Conservation (phyloP, 2,888 invertebrate genomes). For the Spialia ferax region DNA sequence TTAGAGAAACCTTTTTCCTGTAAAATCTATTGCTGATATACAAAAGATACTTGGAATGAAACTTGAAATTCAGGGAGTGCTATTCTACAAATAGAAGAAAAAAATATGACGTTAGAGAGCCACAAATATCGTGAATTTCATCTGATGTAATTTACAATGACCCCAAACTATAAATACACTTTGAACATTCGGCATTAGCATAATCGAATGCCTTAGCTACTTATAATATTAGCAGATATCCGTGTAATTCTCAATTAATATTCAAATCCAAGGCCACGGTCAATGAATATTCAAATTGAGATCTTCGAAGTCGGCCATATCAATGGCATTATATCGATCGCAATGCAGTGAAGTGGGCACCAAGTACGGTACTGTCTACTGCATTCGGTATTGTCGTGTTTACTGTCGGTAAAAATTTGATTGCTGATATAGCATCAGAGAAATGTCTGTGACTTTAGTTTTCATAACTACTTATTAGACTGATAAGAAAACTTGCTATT, state of each 20-base stretch:
- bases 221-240: slow-evolving; percentile 9
- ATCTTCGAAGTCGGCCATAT: slow-evolving; percentile 53
- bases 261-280: slow-evolving; percentile 39
- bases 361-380: slow-evolving; percentile 49
- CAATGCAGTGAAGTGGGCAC: slow-evolving; percentile 56
- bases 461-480: background rate
- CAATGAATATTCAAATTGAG: slow-evolving; percentile 54
- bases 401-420: background rate
- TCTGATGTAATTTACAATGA: background rate
- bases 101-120: background rate
- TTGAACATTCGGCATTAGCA: background rate
- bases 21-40: too few relatives aligned
- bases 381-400: slow-evolving; percentile 1
- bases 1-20: too few relatives aligned
- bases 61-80: background rate
- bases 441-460: background rate
- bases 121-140: background rate
- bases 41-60: too few relatives aligned
- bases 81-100: too few relatives aligned
- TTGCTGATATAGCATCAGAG: background rate
- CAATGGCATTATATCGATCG: slow-evolving; percentile 70
- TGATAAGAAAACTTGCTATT: background rate
- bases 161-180: background rate
- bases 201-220: background rate
- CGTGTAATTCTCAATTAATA: slow-evolving; percentile 25